phyloP scores from a whole-genome alignment of 1,140 invertebrate species.

The Trachymyrmex septentrionalis region DNA sequence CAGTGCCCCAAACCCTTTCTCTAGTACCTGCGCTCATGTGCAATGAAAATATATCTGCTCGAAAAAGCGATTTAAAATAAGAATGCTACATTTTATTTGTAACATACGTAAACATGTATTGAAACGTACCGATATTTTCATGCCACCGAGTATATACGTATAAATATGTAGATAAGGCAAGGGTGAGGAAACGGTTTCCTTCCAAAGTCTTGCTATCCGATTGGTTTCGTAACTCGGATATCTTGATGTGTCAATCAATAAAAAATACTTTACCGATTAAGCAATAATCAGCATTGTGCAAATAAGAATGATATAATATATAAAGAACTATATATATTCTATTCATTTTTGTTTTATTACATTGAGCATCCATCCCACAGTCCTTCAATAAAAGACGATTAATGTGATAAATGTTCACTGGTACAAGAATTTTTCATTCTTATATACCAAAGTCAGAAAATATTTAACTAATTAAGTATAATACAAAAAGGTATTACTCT shows the following conservation, averaged over 20 bases:
- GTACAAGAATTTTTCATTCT: slow-evolving; percentile 64
- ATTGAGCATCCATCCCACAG: neutral
- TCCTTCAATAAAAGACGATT: slow-evolving; percentile 16
- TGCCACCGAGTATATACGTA: slow-evolving; percentile 57
- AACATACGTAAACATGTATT: slow-evolving; percentile 45
- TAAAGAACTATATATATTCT: slow-evolving; percentile 73
- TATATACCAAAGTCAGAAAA: neutral
- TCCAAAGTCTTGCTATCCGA: slow-evolving; percentile 64
- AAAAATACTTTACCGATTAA: slow-evolving; percentile 78
- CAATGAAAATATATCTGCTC: slow-evolving; percentile 53
- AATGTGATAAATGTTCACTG: slow-evolving; percentile 14
- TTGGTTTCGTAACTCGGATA: slow-evolving; percentile 77
- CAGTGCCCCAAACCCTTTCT: slow-evolving; percentile 76
- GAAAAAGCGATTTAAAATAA: slow-evolving; percentile 43
- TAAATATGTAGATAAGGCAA: slow-evolving; percentile 69
- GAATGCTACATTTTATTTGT: slow-evolving; percentile 51
- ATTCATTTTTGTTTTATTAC: slow-evolving; percentile 45
- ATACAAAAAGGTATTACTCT: slow-evolving; percentile 65
- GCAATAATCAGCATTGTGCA: slow-evolving; percentile 82
- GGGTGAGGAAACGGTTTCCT: slow-evolving; percentile 13
- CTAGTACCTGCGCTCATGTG: slow-evolving; percentile 80
- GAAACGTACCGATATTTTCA: slow-evolving; percentile 78
- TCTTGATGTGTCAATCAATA: slow-evolving; percentile 81
- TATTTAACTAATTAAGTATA: slow-evolving; percentile 52
- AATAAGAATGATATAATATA: slow-evolving; percentile 70